phyloP scores from a whole-genome alignment of 2,888 invertebrate species.

The Meandrusa payeni region DNA sequence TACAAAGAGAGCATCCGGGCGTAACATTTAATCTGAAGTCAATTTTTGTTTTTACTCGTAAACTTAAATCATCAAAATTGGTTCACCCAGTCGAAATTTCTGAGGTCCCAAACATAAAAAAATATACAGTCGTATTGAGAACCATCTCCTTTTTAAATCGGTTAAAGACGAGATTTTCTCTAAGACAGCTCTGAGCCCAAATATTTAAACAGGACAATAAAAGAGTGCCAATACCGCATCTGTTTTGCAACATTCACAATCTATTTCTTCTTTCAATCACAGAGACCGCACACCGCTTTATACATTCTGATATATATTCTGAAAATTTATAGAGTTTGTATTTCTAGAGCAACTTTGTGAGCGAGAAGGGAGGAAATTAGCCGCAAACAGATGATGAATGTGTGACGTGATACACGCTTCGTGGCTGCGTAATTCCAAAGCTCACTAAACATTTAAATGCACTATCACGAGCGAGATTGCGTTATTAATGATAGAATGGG shows the following conservation, averaged over 20 bases:
- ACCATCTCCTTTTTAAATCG: too few relatives aligned
- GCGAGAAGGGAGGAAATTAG: conserved; percentile 43
- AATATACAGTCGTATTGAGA: too few relatives aligned
- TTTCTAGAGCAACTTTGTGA: not conserved
- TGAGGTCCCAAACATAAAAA: too few relatives aligned
- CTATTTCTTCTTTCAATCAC: conserved; percentile 8
- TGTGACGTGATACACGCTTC: conserved; percentile 48
- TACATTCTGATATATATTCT: too few relatives aligned
- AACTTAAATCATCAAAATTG: too few relatives aligned
- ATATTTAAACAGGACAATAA: conserved; percentile 1
- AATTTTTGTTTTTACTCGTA: too few relatives aligned
- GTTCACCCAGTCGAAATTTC: too few relatives aligned
- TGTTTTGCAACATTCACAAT: conserved; percentile 14
- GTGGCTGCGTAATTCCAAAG: conserved; percentile 44
- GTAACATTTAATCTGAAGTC: too few relatives aligned
- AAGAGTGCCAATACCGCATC: not conserved
- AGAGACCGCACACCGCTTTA: too few relatives aligned
- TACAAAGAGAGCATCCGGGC: too few relatives aligned
- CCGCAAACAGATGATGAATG: conserved; percentile 47
- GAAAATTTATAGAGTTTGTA: not conserved
- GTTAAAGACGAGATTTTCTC: too few relatives aligned
- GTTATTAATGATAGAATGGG: conserved; percentile 30
- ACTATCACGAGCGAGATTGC: conserved; percentile 35
- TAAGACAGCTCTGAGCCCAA: not conserved
- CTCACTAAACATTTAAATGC: conserved; percentile 33